Evolutionary conservation across 2,888 invertebrate genomes (phyloP), one percentile per base, ranked within the genome.

Genomic region (Ectemnius continuus): DNA sequence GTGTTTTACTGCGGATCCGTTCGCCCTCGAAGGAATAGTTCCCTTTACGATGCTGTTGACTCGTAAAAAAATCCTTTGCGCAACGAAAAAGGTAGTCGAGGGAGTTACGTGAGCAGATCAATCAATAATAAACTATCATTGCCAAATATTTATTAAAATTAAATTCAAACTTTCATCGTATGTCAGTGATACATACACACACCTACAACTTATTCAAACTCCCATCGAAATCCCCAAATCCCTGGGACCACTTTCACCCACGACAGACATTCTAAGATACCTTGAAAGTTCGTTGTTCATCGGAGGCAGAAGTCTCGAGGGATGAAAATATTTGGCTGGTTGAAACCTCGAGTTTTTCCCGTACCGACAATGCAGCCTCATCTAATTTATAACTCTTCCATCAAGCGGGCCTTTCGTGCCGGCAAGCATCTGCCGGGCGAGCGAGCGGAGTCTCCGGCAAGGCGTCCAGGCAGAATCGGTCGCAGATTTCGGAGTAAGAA

Each of bases 1-100:
- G 68, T 46, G 81, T 86, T 84, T 85, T 84, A 85, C 52, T 84
- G 80, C 60, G 68, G 57, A 52, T 18, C 26, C 57, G 26, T n/a
- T 59, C 56, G 48, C 5, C 16, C 14, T 46, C 48, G 28, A 20
- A 61, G 67, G 59, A 63, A 67, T 36, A 48, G 58, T 58, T 52
- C 28, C 16, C 47, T 69, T 56, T 61, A 65, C 45, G 61, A 48
- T 48, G 61, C 61, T 45, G 23, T 48, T 20, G 16, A 23, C 20
- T 64, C 20, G 45, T 48, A 52, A 70, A 56, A 56, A 52, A 73
- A 61, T 52, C 52, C 52, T 63, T 63, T 18, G 52, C 56, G 14
- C 14, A 56, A 46, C 16, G n/a, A 26, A 28, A 11, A 16, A n/a
- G 56, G 18, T 4, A 26, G 48, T 46, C 11, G 20, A 64, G 36